phyloP scores from a whole-genome alignment of 2,888 invertebrate genomes.

The Agrenia bidenticulata region DNA sequence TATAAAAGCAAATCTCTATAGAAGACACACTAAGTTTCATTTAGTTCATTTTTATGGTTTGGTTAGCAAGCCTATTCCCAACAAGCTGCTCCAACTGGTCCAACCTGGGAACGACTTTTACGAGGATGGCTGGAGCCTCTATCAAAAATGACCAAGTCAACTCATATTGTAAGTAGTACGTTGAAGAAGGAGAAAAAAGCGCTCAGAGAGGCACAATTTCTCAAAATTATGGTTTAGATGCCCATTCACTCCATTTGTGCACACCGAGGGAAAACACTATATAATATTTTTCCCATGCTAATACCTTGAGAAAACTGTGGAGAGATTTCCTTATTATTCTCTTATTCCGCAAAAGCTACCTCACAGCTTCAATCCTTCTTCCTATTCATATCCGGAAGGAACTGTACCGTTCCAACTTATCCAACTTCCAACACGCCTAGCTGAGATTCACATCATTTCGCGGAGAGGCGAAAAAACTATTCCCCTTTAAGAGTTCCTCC shows the following conservation, averaged over 20 bases:
- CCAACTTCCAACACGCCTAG: too few species aligned
- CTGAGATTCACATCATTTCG: too few species aligned
- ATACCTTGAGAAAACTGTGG: too few species aligned
- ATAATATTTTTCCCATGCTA: too few species aligned
- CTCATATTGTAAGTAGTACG: constrained; percentile 2
- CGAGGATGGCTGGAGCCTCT: constrained; percentile 12
- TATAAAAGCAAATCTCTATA: too few species aligned
- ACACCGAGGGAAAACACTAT: neutral
- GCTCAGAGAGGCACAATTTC: constrained; percentile 10
- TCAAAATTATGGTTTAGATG: neutral
- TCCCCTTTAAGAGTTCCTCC: too few species aligned
- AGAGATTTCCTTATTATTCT: too few species aligned
- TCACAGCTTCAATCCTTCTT: too few species aligned
- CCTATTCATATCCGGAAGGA: too few species aligned
- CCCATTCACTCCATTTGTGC: constrained; percentile 5
- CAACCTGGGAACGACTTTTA: constrained; percentile 23
- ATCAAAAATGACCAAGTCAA: constrained; percentile 12
- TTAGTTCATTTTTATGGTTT: constrained; percentile 30
- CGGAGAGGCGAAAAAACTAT: too few species aligned
- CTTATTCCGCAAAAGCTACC: too few species aligned
- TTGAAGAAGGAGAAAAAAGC: constrained; percentile 9
- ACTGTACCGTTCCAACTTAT: too few species aligned
- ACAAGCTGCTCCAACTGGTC: constrained; percentile 24
- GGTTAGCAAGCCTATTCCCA: constrained; percentile 17
- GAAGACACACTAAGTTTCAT: constrained; percentile 16